phyloP scores from a whole-genome alignment of 2,113 vertebrate genomes.

The Neogobius melanostomus region DNA sequence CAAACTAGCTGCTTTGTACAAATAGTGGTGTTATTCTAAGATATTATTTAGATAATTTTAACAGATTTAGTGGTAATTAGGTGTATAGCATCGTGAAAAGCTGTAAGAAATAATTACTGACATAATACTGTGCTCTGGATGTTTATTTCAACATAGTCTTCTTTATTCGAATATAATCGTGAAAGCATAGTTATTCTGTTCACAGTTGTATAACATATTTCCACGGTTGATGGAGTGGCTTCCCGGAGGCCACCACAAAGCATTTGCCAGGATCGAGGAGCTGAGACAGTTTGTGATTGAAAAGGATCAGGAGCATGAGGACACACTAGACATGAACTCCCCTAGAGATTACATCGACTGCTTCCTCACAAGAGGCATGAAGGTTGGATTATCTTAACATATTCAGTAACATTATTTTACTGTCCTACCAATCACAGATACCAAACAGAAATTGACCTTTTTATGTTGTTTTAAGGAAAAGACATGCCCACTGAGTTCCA shows the following conservation, averaged over 20 bases:
- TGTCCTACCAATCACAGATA: neutral
- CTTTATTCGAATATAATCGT: neutral
- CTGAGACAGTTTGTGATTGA: slow-evolving; percentile 49
- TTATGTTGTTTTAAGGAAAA: slow-evolving; percentile 55
- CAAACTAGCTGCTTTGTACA: too few relatives aligned
- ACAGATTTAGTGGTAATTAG: too few relatives aligned
- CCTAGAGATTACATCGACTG: slow-evolving; percentile 78
- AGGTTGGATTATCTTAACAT: slow-evolving; percentile 59
- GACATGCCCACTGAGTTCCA: slow-evolving; percentile 65
- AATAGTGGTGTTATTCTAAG: too few relatives aligned
- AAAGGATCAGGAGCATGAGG: slow-evolving; percentile 66
- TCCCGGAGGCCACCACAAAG: slow-evolving; percentile 67
- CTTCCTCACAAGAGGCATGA: slow-evolving; percentile 71
- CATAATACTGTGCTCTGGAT: too few relatives aligned
- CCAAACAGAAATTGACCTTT: neutral
- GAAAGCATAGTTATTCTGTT: neutral
- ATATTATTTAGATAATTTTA: too few relatives aligned
- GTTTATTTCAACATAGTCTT: too few relatives aligned
- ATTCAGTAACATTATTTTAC: too few relatives aligned
- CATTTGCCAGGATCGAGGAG: slow-evolving; percentile 13
- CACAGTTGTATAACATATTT: slow-evolving; percentile 79
- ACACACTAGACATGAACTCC: slow-evolving; percentile 59
- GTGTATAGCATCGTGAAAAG: too few relatives aligned
- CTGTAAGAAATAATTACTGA: neutral
- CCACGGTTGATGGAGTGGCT: slow-evolving; percentile 67